Conservation (phyloP, 1,140 invertebrate genomes). For the Subanguina moxae region DNA sequence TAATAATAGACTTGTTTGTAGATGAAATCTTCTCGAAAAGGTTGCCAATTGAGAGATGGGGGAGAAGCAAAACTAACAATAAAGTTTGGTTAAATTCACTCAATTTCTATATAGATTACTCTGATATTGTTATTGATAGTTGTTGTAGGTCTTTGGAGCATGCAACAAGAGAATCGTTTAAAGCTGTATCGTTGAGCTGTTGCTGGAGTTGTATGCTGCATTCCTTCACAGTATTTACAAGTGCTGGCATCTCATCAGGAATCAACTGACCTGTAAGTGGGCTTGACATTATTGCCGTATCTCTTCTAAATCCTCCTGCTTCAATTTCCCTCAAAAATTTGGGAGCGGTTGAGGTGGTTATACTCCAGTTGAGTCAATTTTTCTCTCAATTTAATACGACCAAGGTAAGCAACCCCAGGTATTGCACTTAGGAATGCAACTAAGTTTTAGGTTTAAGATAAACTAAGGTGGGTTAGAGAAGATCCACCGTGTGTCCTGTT, state of each 20-base stretch:
- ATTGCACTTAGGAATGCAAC: too few relatives aligned
- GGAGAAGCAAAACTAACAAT: slow-evolving; percentile 11
- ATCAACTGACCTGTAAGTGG: not conserved
- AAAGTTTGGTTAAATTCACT: not conserved
- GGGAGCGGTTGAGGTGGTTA: too few relatives aligned
- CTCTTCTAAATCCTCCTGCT: too few relatives aligned
- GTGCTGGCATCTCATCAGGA: not conserved
- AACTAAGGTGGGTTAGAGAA: too few relatives aligned
- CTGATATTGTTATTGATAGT: not conserved
- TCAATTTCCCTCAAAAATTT: too few relatives aligned
- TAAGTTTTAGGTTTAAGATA: too few relatives aligned
- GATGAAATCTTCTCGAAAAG: slow-evolving; percentile 25
- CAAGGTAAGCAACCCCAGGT: too few relatives aligned
- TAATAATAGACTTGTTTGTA: slow-evolving; percentile 5
- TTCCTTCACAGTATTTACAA: not conserved
- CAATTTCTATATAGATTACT: not conserved
- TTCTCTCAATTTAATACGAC: too few relatives aligned
- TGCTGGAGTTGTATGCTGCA: not conserved
- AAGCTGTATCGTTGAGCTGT: not conserved
- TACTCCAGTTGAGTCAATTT: too few relatives aligned
- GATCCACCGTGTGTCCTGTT: too few relatives aligned
- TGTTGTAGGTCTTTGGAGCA: slow-evolving; percentile 1
- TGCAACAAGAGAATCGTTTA: not conserved
- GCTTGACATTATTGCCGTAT: too few relatives aligned
- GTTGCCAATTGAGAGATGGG: slow-evolving; percentile 17